Percentiles rank a stretch among this genome's conserved stretches.
Conservation (phyloP, 92 coral and sea anemone species). For the Hydrozoanthus gracilis region DNA sequence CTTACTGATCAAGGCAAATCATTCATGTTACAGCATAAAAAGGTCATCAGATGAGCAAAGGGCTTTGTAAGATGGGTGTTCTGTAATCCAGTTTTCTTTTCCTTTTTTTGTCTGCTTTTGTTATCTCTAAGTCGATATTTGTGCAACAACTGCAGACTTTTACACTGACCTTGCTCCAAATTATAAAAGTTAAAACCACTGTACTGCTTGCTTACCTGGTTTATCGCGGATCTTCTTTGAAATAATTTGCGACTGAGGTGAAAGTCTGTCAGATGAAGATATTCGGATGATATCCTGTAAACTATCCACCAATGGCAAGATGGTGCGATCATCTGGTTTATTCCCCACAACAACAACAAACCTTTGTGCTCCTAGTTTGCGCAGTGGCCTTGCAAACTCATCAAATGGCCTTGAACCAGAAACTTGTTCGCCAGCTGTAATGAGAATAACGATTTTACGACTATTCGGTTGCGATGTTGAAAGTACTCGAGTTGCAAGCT, state of each 20-base stretch:
- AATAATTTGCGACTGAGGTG: not conserved
- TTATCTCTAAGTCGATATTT: no score
- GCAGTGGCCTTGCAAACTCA: conserved; percentile 67
- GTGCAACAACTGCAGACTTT: no score
- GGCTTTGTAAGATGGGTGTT: no score
- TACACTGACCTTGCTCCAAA: no score
- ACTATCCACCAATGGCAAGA: conserved; percentile 54
- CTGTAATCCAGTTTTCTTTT: no score
- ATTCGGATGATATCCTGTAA: conserved; percentile 47
- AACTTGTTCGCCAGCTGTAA: conserved; percentile 75
- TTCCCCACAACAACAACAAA: conserved; percentile 84
- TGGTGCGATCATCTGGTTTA: conserved; percentile 43
- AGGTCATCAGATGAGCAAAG: no score
- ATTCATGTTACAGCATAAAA: no score
- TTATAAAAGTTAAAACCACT: not conserved
- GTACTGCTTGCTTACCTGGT: conserved; percentile 15
- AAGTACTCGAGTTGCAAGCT: conserved; percentile 54
- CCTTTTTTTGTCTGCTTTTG: no score
- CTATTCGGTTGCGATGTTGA: conserved; percentile 38
- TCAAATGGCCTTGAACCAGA: conserved; percentile 60
- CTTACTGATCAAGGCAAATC: no score
- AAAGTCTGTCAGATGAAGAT: conserved; percentile 41
- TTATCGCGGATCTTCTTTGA: conserved; percentile 41
- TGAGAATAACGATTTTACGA: conserved; percentile 57
- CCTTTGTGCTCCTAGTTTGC: conserved; percentile 68